phyloP scores from a whole-genome alignment of 1,140 invertebrate genomes.

The Papilio polyxenes region DNA sequence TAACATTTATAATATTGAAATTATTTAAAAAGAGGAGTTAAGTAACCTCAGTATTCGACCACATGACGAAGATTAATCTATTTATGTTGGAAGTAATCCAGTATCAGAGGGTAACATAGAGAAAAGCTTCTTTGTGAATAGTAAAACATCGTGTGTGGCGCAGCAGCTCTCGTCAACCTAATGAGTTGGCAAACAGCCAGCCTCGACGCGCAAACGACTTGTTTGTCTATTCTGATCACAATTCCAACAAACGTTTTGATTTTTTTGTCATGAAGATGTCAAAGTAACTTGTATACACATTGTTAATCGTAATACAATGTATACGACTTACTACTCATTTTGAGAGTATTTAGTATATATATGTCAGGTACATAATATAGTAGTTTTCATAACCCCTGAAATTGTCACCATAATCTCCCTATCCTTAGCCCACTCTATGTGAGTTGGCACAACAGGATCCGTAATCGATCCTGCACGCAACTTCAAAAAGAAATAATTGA shows the following conservation, averaged over 20 bases:
- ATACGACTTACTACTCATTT: too few relatives aligned
- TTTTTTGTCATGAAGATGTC: background rate
- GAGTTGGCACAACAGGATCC: too few relatives aligned
- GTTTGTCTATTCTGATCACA: slow-evolving; percentile 20
- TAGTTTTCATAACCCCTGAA: too few relatives aligned
- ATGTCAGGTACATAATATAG: too few relatives aligned
- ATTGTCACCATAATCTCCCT: too few relatives aligned
- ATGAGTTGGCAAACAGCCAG: slow-evolving; percentile 27
- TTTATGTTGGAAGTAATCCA: slow-evolving; percentile 7
- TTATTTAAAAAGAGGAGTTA: background rate
- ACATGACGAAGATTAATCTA: background rate
- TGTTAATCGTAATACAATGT: background rate
- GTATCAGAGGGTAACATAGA: background rate
- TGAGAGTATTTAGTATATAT: too few relatives aligned
- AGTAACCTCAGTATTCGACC: background rate
- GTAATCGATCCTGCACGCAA: too few relatives aligned
- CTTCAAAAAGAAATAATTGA: too few relatives aligned
- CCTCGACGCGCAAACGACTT: slow-evolving; percentile 7
- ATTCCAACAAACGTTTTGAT: slow-evolving; percentile 12
- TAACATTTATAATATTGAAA: background rate
- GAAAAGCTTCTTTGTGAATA: slow-evolving; percentile 13
- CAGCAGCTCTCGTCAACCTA: slow-evolving; percentile 10
- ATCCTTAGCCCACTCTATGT: too few relatives aligned
- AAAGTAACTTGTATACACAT: background rate
- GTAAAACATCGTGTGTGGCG: slow-evolving; percentile 12